Base-by-base conservation (phyloP, 2,797 vertebrate species). In the Loriculus beryllinus region DNA sequence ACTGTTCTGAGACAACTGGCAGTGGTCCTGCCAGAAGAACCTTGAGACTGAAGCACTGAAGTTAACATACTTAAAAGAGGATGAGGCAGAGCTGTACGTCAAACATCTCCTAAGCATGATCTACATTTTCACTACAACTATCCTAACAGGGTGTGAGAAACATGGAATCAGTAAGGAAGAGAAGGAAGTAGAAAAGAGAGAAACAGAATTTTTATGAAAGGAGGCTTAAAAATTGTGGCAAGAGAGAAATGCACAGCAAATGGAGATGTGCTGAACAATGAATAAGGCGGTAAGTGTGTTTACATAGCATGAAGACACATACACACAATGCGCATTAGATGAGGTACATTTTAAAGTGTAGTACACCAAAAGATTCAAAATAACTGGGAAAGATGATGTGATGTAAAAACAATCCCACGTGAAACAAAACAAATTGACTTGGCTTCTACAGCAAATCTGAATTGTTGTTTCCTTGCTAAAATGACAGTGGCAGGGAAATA, bases 21-120 rank as follows among this genome's bases (percentile, higher is more conserved):
- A 49, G 60, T 2, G 6, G 40, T 14, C 39, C 62, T 54, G 72
- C 23, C 33, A 40, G 82, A 65, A 47, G 15, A 83, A 47, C 60
- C 14, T 29, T 29, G 45, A 81, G 49, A 23, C 9, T 43, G 39
- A 49, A 71, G 75, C 14, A 25, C 23, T 54, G 28, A 82, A 56
- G 43, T 37, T 51, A 48, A 5, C 4, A 2, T 48, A 19, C 43
- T 39, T 63, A 35, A 51, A 51, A 65, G 77, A 92, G 9, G 13
- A 45, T 42, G 51, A 65, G 35, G 39, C 59, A 76, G 42, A 79
- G 45, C 49, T 79, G n/a, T 54, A 54, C 37, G 19, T 54, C n/a
- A 51, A 45, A 76, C 9, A 5, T 0, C 0, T 43, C 28, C 12
- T n/a, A 6, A 6, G 33, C 37, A 16, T 4, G 3, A 28, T 37